A percentile compares a stretch with the other conserved stretches of the same genome.
Conservation (phyloP, 2,797 vertebrate genomes). For the Xiphorhynchus erythropygius region DNA sequence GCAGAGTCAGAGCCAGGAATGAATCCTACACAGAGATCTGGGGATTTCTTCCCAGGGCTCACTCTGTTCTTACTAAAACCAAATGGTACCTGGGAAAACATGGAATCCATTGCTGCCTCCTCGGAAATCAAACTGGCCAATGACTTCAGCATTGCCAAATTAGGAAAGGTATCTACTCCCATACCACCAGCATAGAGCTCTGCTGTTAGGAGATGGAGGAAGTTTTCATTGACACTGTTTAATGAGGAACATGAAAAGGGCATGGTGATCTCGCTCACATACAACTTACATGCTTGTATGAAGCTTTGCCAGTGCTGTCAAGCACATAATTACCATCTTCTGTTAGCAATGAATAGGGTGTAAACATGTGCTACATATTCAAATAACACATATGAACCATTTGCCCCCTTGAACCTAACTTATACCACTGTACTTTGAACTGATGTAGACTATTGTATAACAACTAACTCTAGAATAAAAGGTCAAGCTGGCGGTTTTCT, state of each 20-base stretch:
- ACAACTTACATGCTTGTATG: not conserved
- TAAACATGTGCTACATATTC: slow-evolving; percentile 6
- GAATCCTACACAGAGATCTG: not conserved
- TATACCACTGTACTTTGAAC: slow-evolving; percentile 27
- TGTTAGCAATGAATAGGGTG: not conserved
- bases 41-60: not conserved
- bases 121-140: not conserved
- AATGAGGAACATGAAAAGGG: not conserved
- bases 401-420: not conserved
- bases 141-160: not conserved
- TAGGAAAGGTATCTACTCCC: not conserved
- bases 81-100: not conserved
- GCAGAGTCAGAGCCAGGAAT: not conserved
- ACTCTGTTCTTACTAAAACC: not conserved
- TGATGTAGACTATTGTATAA: not conserved
- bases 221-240: not conserved
- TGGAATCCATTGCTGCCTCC: fast-evolving
- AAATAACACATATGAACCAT: slow-evolving; percentile 18
- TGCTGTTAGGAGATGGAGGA: not conserved
- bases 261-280: not conserved
- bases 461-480: slow-evolving; percentile 13
- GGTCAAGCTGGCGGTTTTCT: slow-evolving; percentile 47
- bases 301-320: slow-evolving; percentile 8
- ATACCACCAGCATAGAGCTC: not conserved
- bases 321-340: not conserved